Conservation (phyloP, 2,888 invertebrate species). For the Erebia ligea region DNA sequence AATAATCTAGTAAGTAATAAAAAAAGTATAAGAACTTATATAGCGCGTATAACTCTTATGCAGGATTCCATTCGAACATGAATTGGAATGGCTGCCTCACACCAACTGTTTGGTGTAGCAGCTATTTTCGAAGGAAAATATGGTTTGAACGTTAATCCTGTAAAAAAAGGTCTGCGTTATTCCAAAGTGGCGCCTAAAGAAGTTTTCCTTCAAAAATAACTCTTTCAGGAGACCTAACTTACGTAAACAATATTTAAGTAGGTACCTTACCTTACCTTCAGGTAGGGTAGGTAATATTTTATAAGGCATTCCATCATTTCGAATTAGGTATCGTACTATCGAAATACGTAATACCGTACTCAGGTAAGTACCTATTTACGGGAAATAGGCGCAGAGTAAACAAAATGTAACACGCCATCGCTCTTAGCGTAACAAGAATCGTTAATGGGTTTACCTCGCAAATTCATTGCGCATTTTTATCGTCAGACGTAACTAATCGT, state of each 20-base stretch:
- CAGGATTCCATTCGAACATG: too few species aligned
- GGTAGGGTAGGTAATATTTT: neutral
- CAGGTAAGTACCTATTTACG: neutral
- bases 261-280: neutral
- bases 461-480: conserved; percentile 19
- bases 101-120: too few species aligned
- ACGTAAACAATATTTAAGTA: neutral
- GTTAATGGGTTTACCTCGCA: conserved; percentile 23
- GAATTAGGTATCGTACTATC: neutral
- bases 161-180: too few species aligned
- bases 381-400: conserved; percentile 13
- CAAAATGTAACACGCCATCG: conserved; percentile 25
- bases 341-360: neutral
- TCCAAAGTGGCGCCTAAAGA: too few species aligned
- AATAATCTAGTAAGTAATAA: too few species aligned
- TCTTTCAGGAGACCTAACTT: neutral
- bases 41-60: too few species aligned
- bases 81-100: too few species aligned
- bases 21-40: too few species aligned
- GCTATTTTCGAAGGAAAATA: too few species aligned
- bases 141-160: too few species aligned
- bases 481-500: neutral
- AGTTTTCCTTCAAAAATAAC: neutral
- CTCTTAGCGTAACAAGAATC: conserved; percentile 26
- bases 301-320: conserved; percentile 9